These are phyloP conservation scores for Tribolium freemani DNA, from an alignment of 2,888 invertebrate species.

Conservation along the genomic window DNA sequence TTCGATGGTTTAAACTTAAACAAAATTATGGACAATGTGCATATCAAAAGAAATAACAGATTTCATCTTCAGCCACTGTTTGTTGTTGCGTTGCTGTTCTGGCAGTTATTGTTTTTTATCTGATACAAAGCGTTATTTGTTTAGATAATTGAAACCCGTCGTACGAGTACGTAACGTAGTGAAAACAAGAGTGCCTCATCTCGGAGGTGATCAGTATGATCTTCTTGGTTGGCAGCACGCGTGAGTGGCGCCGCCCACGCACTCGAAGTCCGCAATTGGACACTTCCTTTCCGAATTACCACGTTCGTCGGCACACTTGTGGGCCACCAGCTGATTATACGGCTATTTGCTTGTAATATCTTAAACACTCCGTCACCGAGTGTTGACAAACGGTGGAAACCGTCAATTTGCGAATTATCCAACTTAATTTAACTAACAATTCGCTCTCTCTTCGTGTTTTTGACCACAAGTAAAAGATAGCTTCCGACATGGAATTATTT, in stretches of 20 bases:
- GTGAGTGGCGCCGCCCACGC: slow-evolving; percentile 50
- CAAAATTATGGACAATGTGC: too few species aligned
- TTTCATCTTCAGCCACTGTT: too few species aligned
- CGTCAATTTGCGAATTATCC: slow-evolving; percentile 43
- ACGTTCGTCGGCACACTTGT: slow-evolving; percentile 46
- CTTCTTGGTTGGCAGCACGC: slow-evolving; percentile 41
- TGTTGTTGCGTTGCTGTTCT: not conserved
- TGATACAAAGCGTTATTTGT: too few species aligned
- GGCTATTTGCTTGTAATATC: slow-evolving; percentile 41
- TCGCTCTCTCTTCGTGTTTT: not conserved
- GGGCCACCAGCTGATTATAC: slow-evolving; percentile 47
- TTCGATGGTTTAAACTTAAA: too few species aligned
- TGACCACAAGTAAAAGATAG: slow-evolving; percentile 2
- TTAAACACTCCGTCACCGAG: slow-evolving; percentile 40
- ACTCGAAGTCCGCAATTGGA: slow-evolving; percentile 50
- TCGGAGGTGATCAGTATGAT: slow-evolving; percentile 10
- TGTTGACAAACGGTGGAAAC: slow-evolving; percentile 36
- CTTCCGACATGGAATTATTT: slow-evolving; percentile 24
- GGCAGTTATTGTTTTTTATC: too few species aligned
- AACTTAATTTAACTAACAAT: slow-evolving; percentile 24
- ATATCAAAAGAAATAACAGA: too few species aligned
- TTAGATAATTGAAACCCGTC: not conserved
- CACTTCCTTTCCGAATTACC: slow-evolving; percentile 52
- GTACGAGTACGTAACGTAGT: not conserved
- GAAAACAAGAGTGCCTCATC: not conserved